Base-by-base conservation (phyloP, 2,113 vertebrate species). In the Azemiops feae region DNA sequence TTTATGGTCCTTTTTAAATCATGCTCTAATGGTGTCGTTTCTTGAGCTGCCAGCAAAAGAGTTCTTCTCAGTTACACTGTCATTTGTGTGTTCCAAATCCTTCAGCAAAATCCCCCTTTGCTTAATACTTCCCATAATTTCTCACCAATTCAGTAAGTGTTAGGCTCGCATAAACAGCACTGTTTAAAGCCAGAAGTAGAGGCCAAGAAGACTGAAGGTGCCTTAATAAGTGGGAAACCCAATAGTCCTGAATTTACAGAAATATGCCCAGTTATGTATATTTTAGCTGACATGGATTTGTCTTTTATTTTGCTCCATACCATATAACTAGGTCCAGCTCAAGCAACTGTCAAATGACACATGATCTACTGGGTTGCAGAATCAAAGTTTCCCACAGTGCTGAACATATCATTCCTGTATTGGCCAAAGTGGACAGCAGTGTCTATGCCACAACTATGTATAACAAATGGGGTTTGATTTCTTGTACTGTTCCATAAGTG, bases 1-100 rank as follows among this genome's bases (percentile, higher is more conserved):
- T 96, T 97, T 95, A 91, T 93, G 60, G 9, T 55, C n/a, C 9
- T 0, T 57, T 89, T 92, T 92, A 95, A 94, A 85, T 90, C 55
- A 53, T 57, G 18, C 85, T 47, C 58, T 54, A 93, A 85, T 64
- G 16, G 30, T 81, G 88, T 57, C 47, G 86, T 22, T 96, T 92
- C 69, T 54, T 85, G 43, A 69, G 92, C 69, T 85, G 69, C 89
- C 74, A 90, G 89, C 16, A 4, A 90, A 89, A 60, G 30, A 90
- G 88, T 57, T 89, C 74, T 60, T 85, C 92, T 93, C 74, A 86
- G 88, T 93, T 93, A 93, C 43, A 23, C 88, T 43, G 88, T 64
- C 89, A 90, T 86, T 93, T 90, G 88, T 57, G 64, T 64, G 53
- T 85, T 92, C 86, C 69, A 93, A 86, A 93, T 89, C 92, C n/a